Percentiles rank a stretch among this genome's conserved stretches.
These are phyloP conservation scores for Phoeniculus purpureus DNA, from an alignment of 2,797 vertebrate genomes.

Conservation along the genomic window DNA sequence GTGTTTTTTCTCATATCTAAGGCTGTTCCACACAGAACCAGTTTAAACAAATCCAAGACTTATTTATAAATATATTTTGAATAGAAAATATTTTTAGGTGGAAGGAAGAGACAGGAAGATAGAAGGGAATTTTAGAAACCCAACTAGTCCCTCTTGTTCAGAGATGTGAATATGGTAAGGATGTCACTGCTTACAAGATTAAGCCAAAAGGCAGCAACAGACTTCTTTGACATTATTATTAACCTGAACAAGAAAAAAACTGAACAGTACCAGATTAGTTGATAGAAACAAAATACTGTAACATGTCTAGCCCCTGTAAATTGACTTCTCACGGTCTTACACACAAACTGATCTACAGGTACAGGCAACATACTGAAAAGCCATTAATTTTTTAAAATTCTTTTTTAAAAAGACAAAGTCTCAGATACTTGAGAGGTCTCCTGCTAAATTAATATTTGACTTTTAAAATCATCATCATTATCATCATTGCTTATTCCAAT, in stretches of 20 bases:
- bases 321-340: not conserved
- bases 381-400: not conserved
- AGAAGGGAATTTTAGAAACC: slow-evolving; percentile 2
- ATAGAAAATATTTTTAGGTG: slow-evolving; percentile 4
- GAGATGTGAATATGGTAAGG: not conserved
- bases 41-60: slow-evolving; percentile 1
- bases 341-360: not conserved
- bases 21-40: not conserved
- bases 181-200: not conserved
- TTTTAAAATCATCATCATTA: not conserved
- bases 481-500: not conserved
- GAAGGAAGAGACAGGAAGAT: not conserved
- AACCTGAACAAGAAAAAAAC: not conserved
- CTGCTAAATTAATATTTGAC: not conserved
- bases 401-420: not conserved
- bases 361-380: not conserved
- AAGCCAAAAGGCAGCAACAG: not conserved
- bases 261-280: not conserved
- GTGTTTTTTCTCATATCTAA: not conserved
- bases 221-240: not conserved
- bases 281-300: not conserved
- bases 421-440: not conserved
- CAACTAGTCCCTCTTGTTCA: not conserved
- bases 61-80: slow-evolving; percentile 2
- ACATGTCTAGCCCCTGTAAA: not conserved